A percentile compares a stretch with the other conserved stretches of the same genome.
These are phyloP conservation scores for Rhipidura dahli DNA, from an alignment of 2,113 vertebrate genomes.

Conservation along the genomic window DNA sequence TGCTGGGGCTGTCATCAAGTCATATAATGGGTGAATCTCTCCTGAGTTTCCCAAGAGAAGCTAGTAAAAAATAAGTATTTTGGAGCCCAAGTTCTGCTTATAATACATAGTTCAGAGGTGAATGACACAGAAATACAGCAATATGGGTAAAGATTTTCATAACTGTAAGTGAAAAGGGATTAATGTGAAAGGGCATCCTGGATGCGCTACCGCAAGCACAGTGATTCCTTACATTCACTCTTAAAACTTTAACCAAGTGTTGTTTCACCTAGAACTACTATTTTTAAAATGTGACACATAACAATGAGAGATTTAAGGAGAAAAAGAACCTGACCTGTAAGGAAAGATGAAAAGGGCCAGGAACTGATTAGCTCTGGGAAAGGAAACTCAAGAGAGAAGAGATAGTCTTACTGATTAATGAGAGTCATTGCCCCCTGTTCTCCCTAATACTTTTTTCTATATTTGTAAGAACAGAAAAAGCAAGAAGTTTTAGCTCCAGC, in stretches of 20 bases:
- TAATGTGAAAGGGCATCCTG: neutral
- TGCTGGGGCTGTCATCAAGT: neutral
- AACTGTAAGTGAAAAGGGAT: neutral
- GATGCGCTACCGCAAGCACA: neutral
- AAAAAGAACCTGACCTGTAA: neutral
- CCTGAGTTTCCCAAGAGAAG: neutral
- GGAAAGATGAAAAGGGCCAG: neutral
- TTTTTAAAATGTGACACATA: neutral
- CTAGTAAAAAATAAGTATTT: neutral
- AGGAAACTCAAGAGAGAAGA: neutral
- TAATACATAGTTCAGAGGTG: neutral
- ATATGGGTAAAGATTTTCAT: neutral
- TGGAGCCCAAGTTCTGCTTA: neutral
- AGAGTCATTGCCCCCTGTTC: neutral
- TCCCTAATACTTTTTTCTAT: neutral
- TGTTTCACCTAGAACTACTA: neutral
- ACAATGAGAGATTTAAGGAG: neutral
- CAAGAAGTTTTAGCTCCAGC: neutral
- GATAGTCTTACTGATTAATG: neutral
- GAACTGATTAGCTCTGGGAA: neutral
- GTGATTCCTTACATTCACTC: neutral
- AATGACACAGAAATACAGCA: neutral
- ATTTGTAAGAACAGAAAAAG: neutral
- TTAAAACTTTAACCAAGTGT: neutral
- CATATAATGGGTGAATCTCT: neutral